These are phyloP conservation scores for Eptatretus burgeri DNA, from an alignment of 2,113 vertebrate species.

Conservation along the genomic window DNA sequence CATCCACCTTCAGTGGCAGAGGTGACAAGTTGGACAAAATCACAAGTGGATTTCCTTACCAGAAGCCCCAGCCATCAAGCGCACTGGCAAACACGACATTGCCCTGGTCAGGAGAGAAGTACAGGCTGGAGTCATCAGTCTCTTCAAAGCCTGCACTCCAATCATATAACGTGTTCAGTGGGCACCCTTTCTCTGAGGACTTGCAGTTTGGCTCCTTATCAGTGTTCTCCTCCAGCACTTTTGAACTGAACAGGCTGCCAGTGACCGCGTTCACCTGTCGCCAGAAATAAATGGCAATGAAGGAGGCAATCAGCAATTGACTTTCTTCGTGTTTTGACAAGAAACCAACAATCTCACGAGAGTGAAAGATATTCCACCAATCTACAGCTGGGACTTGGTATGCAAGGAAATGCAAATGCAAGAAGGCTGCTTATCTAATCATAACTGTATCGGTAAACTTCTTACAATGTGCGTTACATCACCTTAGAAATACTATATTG, in stretches of 20 bases:
- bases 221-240: constrained; percentile 70
- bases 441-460: too few species aligned
- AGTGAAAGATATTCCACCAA: too few species aligned
- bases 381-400: too few species aligned
- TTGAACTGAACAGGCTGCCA: constrained; percentile 55
- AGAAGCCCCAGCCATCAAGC: constrained; percentile 81
- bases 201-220: constrained; percentile 22
- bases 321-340: too few species aligned
- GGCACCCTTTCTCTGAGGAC: constrained; percentile 11
- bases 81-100: constrained; percentile 79
- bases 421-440: too few species aligned
- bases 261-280: constrained; percentile 69
- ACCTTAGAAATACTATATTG: too few species aligned
- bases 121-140: constrained; percentile 58
- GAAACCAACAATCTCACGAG: too few species aligned
- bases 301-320: too few species aligned
- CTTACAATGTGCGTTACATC: too few species aligned
- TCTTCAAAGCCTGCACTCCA: constrained; percentile 73
- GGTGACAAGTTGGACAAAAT: too few species aligned
- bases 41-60: constrained; percentile 19
- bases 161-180: constrained; percentile 24
- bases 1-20: too few species aligned
- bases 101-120: constrained; percentile 80
- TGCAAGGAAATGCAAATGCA: too few species aligned
- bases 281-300: not conserved